Conservation (phyloP, 2,113 vertebrate species). For the Osmerus mordax region DNA sequence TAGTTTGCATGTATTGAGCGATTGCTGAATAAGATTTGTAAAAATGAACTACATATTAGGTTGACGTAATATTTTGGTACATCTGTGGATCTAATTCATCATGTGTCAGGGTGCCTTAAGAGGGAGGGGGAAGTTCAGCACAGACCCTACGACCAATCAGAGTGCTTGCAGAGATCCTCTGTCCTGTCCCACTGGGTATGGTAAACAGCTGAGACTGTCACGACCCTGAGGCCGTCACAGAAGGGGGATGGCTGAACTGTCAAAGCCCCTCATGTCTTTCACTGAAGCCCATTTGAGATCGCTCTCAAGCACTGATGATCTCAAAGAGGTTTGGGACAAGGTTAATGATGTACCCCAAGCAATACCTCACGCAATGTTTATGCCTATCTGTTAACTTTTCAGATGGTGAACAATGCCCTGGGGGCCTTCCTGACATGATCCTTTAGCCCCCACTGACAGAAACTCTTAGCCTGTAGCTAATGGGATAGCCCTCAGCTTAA, state of each 20-base stretch:
- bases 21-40: no score
- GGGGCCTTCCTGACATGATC: constrained; percentile 57
- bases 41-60: no score
- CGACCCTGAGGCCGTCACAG: constrained; percentile 36
- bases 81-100: no score
- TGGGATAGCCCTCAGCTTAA: constrained; percentile 44
- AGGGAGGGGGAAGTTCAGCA: no score
- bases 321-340: constrained; percentile 18
- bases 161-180: constrained; percentile 18
- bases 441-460: constrained; percentile 47
- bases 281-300: constrained; percentile 50
- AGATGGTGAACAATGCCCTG: constrained; percentile 61
- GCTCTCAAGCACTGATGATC: constrained; percentile 48
- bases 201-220: constrained; percentile 49
- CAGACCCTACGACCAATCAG: neutral
- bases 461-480: constrained; percentile 16
- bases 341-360: constrained; percentile 38
- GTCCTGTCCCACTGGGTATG: neutral
- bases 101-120: no score
- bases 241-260: constrained; percentile 59
- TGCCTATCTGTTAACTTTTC: constrained; percentile 56
- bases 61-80: no score
- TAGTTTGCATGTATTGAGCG: no score
- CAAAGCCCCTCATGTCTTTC: constrained; percentile 37
- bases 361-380: constrained; percentile 34